phyloP scores from a whole-genome alignment of 2,113 vertebrate genomes.

The Poicephalus meyeri region DNA sequence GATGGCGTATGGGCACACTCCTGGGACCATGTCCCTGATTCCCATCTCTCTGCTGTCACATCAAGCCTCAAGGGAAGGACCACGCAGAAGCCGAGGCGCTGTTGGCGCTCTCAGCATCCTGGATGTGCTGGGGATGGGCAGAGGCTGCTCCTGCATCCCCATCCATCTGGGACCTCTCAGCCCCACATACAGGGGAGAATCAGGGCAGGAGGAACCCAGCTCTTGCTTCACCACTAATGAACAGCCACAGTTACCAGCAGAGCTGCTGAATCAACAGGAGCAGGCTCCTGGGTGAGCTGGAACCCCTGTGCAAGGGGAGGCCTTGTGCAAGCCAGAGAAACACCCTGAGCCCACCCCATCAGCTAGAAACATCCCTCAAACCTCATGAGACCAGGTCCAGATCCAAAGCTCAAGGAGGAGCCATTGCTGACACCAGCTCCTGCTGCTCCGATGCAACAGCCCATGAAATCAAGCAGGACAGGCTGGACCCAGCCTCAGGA shows the following conservation, averaged over 20 bases:
- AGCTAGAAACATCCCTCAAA: not conserved
- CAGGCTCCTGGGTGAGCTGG: not conserved
- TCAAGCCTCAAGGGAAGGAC: not conserved
- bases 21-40: not conserved
- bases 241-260: not conserved
- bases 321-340: not conserved
- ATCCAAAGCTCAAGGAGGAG: not conserved
- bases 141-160: not conserved
- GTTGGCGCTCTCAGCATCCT: not conserved
- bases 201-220: not conserved
- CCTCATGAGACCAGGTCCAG: not conserved
- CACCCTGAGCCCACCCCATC: not conserved
- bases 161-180: not conserved
- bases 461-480: not conserved
- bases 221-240: not conserved
- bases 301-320: fast-evolving
- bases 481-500: not conserved
- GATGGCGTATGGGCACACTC: not conserved
- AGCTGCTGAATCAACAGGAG: not conserved
- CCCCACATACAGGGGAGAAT: not conserved
- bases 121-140: fast-evolving
- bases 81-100: not conserved
- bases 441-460: not conserved
- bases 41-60: not conserved
- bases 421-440: not conserved